phyloP scores from a whole-genome alignment of 2,113 vertebrate genomes.

The Pogonocichla stellata region DNA sequence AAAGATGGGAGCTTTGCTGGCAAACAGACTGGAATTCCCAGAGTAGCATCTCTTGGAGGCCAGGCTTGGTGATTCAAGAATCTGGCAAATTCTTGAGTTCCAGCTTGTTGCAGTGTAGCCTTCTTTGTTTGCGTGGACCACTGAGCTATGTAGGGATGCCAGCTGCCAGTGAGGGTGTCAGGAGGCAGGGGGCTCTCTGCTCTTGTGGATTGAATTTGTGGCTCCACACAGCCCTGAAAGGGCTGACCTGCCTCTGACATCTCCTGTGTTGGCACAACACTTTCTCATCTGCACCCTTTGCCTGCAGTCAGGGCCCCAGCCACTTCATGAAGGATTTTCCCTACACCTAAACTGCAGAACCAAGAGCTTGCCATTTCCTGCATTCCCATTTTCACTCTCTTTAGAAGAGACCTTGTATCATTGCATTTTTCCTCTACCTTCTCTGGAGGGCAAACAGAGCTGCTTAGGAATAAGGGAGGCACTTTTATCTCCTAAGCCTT shows the following conservation, averaged over 20 bases:
- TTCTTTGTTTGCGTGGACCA: accelerated
- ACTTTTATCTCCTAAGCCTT: not conserved
- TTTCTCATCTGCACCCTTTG: not conserved
- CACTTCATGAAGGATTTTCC: not conserved
- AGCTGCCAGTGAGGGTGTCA: not conserved
- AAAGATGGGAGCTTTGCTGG: not conserved
- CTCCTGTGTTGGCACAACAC: accelerated
- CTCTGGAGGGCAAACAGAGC: not conserved
- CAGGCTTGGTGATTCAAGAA: not conserved
- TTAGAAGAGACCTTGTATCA: not conserved
- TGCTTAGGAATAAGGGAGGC: not conserved
- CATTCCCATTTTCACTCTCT: not conserved
- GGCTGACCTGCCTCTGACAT: not conserved
- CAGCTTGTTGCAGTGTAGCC: not conserved
- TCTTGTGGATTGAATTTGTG: not conserved
- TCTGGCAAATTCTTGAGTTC: not conserved
- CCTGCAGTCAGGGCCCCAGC: accelerated
- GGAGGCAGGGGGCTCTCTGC: not conserved
- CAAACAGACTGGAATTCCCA: not conserved
- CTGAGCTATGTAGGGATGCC: not conserved
- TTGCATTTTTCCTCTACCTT: not conserved
- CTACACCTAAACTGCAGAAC: not conserved
- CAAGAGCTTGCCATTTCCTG: not conserved
- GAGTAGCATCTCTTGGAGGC: not conserved
- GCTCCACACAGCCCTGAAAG: not conserved